A percentile compares a stretch with the other conserved stretches of the same genome.
Evolutionary conservation across 2,888 invertebrate genomes (phyloP).

Genomic region (Ormia ochracea): DNA sequence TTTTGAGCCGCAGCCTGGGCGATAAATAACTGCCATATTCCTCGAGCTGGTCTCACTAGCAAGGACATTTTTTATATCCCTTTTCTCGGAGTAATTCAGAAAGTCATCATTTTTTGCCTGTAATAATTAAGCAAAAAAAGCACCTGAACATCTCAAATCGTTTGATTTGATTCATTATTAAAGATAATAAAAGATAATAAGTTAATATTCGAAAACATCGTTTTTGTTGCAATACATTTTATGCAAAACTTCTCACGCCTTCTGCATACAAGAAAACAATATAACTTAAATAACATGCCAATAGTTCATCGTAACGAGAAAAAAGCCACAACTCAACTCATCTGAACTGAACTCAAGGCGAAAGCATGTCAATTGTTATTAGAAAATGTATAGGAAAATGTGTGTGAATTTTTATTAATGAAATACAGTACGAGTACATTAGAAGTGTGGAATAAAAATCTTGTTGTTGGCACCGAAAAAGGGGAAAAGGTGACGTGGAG

Average conservation of each 20-base stretch:
- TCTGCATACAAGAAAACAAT: conserved; percentile 35
- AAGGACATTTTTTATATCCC: no score
- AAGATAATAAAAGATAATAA: no score
- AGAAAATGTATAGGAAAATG: neutral
- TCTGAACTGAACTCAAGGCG: conserved; percentile 59
- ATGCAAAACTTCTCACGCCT: neutral
- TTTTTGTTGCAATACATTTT: neutral
- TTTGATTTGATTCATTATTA: no score
- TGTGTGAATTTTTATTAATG: conserved; percentile 24
- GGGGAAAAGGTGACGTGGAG: no score
- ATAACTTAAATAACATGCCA: conserved; percentile 60
- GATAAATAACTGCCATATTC: no score
- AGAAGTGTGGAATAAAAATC: conserved; percentile 1
- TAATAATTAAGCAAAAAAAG: no score
- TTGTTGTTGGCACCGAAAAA: neutral
- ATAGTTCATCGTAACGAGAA: conserved; percentile 58
- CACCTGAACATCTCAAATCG: no score
- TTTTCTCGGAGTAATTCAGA: no score
- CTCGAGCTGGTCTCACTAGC: no score
- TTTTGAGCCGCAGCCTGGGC: no score
- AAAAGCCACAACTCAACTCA: conserved; percentile 55
- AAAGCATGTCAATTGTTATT: conserved; percentile 56
- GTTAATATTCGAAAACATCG: no score
- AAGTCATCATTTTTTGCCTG: no score
- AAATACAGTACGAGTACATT: conserved; percentile 18